Base-by-base conservation (phyloP, 2,797 vertebrate genomes). In the Helostoma temminkii region DNA sequence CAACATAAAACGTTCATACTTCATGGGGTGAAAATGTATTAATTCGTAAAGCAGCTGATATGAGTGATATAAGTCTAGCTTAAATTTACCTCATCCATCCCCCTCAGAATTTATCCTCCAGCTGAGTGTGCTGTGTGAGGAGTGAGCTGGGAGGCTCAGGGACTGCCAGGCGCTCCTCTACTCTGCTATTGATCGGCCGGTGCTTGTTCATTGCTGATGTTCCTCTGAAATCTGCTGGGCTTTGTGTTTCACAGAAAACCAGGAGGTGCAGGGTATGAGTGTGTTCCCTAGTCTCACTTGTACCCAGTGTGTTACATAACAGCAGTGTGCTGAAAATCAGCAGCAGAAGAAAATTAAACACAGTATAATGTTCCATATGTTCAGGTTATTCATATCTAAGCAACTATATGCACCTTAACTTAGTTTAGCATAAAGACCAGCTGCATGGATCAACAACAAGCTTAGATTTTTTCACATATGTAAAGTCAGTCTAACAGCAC, bases 181-280 rank as follows among this genome's bases (percentile, higher is more conserved):
- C 61, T 72, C 75, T 50, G 59, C 25, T 86, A 84, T 91, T 69
- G 83, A 89, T 88, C 21, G 5, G 45, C 14, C 43, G 22, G 70
- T 26, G 54, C 84, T 82, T 71, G 84, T 71, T 83, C 77, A 47
- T 24, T 84, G 85, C 86, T 89, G 88, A 88, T 86, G 81, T 76
- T 34, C 78, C 56, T 78, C 59, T 0, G n/a, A 83, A 88, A 79
- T 86, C 32, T 82, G 84, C 87, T 82, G 59, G 58, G 53, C 47
- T 76, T 71, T 50, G 61, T 78, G 74, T 74, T 83, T 87, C 36
- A 53, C 52, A 64, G 65, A 57, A 71, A 71, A 65, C 22, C 21
- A 53, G 41, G 46, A 48, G 37, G 42, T 42, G 18, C 22, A 9
- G 14, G 34, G 36, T 7, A 14, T 3, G 53, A 12, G 32, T 4